Percentiles rank a stretch among this genome's conserved stretches.
Evolutionary conservation across 1,140 invertebrate species (phyloP).

Genomic region (Saxidomus purpurata): DNA sequence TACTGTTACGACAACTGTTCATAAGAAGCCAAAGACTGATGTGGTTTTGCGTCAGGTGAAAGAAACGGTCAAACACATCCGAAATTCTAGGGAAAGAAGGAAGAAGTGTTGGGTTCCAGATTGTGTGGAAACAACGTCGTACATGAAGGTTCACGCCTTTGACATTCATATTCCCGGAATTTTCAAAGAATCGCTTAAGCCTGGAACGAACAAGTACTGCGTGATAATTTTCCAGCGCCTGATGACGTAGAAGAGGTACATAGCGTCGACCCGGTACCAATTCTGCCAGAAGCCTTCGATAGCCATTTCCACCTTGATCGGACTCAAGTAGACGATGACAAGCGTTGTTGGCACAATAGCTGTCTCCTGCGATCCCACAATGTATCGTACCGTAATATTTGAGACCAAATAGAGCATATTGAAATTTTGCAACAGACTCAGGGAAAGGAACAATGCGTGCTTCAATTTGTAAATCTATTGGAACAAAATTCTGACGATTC

Average conservation of each 20-base stretch:
- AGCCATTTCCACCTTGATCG: slow-evolving; percentile 42
- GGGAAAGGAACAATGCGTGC: too few relatives aligned
- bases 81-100: background rate
- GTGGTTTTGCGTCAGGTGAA: background rate
- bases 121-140: background rate
- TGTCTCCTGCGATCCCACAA: background rate
- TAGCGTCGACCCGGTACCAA: background rate
- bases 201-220: background rate
- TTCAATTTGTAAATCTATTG: too few relatives aligned
- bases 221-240: background rate
- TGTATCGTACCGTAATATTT: background rate
- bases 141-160: background rate
- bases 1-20: background rate
- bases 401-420: too few relatives aligned
- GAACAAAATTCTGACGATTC: too few relatives aligned
- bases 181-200: background rate
- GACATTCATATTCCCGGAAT: background rate
- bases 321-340: background rate
- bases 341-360: background rate
- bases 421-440: too few relatives aligned
- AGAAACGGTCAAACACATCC: background rate
- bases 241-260: background rate
- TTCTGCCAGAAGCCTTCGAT: background rate
- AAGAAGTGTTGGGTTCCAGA: background rate
- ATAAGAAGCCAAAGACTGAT: background rate